Evolutionary conservation across 1,140 invertebrate species (phyloP), one percentile per base, ranked within the genome.

Genomic region (Drosophila gunungcola): DNA sequence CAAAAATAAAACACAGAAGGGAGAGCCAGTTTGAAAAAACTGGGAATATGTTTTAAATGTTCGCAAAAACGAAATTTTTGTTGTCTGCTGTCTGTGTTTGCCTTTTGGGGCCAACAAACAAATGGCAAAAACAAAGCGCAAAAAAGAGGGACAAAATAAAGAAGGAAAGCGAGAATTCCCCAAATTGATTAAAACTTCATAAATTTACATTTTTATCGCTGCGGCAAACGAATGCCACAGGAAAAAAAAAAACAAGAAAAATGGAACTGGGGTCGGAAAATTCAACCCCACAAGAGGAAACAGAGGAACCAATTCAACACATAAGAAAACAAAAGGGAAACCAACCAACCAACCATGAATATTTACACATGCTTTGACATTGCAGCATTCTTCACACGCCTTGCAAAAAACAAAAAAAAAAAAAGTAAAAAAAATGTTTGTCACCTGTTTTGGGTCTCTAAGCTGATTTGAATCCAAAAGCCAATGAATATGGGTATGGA

Each of bases 111-210:
- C 52, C 53, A 65, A 42, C 63, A 76, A 80, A 77, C 80, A 84
- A 77, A 68, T 13, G 61, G 32, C 38, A 73, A 32, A 67, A 48
- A 58, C 61, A 60, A 43, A 73, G 42, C 48, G 16, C n/a, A 79
- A 56, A 41, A 61, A 42, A 57, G 21, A 52, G 12, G 43, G 42
- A 49, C 36, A 52, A 52, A 29, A 32, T 32, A 32, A 69, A 73
- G 65, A 77, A 70, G 52, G 61, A 73, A 68, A 72, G 79, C 73
- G 84, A 63, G 73, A 89, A 88, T 88, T 88, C 84, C 83, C 84
- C 84, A 88, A 88, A 88, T 88, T 88, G 84, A 88, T 88, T 88
- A 88, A 88, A 88, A 88, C 84, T 88, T 88, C 84, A 88, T 88
- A 88, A 88, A 88, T 88, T 88, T 88, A 88, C 84, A 88, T 88